Conservation (phyloP, 2,797 vertebrate genomes). For the Danio albolineatus region DNA sequence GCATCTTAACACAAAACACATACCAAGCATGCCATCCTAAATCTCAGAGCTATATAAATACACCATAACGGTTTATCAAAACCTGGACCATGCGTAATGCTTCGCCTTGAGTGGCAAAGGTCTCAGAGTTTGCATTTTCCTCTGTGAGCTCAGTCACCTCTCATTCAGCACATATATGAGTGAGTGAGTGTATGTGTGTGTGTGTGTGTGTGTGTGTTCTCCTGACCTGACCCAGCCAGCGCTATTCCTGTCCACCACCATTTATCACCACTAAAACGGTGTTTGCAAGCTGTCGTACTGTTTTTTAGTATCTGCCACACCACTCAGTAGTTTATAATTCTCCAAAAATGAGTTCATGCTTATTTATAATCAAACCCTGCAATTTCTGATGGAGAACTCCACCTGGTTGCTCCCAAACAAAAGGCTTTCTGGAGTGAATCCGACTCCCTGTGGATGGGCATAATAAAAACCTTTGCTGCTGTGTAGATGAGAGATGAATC, state of each 20-base stretch:
- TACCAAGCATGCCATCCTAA: not conserved
- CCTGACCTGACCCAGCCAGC: conserved; percentile 28
- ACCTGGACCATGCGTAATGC: not conserved
- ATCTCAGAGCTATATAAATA: conserved; percentile 14
- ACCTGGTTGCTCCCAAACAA: not conserved
- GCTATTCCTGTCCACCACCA: conserved; percentile 46
- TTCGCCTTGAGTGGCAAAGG: conserved; percentile 8
- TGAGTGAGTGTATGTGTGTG: not conserved
- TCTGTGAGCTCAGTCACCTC: not conserved
- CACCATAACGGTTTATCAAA: not conserved
- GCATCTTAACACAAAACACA: not conserved
- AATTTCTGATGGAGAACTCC: not conserved
- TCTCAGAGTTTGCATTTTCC: conserved; percentile 39
- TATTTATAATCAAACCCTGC: not conserved
- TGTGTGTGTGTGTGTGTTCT: conserved; percentile 1
- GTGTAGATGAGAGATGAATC: conserved; percentile 2
- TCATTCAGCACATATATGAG: conserved; percentile 50
- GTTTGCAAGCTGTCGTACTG: not conserved
- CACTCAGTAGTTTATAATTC: not conserved
- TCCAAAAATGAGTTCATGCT: not conserved
- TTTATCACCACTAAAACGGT: not conserved
- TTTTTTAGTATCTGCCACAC: not conserved
- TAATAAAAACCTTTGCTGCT: not conserved
- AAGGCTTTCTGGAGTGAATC: not conserved
- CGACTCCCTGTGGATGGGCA: not conserved